Percentiles rank a stretch among this genome's conserved stretches.
These are phyloP conservation scores for Paraescarpia echinospica DNA, from an alignment of 1,140 invertebrate genomes.

Conservation along the genomic window DNA sequence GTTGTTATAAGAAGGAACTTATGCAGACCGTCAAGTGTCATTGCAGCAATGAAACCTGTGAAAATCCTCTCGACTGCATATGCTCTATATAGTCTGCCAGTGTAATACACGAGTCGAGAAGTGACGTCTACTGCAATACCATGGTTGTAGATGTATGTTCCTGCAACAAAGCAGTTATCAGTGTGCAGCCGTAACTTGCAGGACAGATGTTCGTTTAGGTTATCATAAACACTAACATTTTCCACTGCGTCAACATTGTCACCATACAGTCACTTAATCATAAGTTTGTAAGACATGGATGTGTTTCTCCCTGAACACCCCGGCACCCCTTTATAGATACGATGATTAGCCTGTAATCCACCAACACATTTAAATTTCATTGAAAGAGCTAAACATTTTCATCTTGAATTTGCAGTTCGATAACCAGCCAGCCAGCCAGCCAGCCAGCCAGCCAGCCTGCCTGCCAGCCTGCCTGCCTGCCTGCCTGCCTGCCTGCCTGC, in stretches of 20 bases:
- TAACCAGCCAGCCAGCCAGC: too few species aligned
- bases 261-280: background rate
- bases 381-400: too few species aligned
- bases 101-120: background rate
- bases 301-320: too few species aligned
- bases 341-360: too few species aligned
- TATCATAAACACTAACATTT: background rate
- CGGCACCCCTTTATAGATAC: too few species aligned
- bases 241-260: background rate
- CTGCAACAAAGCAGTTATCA: background rate
- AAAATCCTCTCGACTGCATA: background rate
- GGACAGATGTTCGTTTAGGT: background rate
- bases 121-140: background rate
- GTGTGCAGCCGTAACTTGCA: background rate
- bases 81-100: background rate
- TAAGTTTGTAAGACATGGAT: background rate
- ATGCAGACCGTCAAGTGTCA: background rate
- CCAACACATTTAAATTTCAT: too few species aligned
- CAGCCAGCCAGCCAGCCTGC: too few species aligned
- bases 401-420: too few species aligned
- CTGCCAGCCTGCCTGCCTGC: too few species aligned
- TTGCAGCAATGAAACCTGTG: background rate
- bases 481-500: too few species aligned
- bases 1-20: background rate
- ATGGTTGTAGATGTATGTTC: background rate